Evolutionary conservation across 1,140 invertebrate species (phyloP), one percentile per base, ranked within the genome.

Genomic region (Dendrolimus kikuchii): DNA sequence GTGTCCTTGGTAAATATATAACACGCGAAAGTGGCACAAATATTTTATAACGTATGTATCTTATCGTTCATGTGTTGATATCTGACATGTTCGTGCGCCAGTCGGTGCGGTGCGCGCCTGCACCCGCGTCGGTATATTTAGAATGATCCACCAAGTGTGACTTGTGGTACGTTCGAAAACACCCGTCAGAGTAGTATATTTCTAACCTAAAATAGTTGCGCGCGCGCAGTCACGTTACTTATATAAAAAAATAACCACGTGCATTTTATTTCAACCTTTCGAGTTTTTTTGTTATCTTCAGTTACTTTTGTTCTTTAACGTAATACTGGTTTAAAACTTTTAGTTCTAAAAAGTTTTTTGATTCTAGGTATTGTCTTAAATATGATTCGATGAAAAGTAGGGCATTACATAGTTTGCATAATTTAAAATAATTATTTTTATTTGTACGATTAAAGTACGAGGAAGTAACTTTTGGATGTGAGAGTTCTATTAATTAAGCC

Each of bases 81-180:
- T 68, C 63, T 71, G 51, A 53, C 53, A 50, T 62, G 59, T 38
- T 56, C 57, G 60, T 53, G 63, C 60, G 63, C 59, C 52, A 55
- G 10, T 45, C 48, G 46, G 57, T 61, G 59, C 58, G 45, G 60
- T 62, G 66, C 81, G 79, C 71, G 77, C 68, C 59, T 62, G 71
- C 81, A 71, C 74, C 57, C 47, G 61, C 76, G 76, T 71, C 73
- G 71, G 77, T 84, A 82, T 81, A 82, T 84, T 84, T 86, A 83
- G 82, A 86, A 76, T 81, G 82, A 76, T 75, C 67, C 71, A 66
- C 64, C 56, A 66, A 68, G 64, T 76, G 74, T 66, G 71, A 77
- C 75, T 64, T 71, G 60, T 63, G 60, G 53, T 65, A 49, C 72
- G 70, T 75, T 71, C 64, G 60, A 71, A 81, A 75, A 70, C 65